Base-by-base conservation (phyloP, 2,888 invertebrate genomes). In the Barypeithes pellucidus region DNA sequence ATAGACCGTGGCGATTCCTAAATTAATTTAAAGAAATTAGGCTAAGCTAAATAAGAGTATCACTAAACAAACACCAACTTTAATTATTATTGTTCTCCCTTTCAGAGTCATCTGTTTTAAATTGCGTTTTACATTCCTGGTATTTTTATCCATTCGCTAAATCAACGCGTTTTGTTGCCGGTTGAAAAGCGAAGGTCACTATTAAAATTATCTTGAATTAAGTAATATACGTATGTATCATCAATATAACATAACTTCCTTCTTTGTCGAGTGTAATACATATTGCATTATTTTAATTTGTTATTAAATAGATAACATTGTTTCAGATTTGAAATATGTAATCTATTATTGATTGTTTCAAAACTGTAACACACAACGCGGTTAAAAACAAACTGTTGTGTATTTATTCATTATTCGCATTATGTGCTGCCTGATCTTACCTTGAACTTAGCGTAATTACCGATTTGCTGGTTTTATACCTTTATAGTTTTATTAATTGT, bases 111-210 rank as follows among this genome's bases (percentile, higher is more conserved):
- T 43, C 8, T 3, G n/a, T 14, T 43, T 14, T 16, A 45, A 45
- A 16, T 45, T 45, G 43, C 16, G 43, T 45, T 45, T 45, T 16
- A 45, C 12, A 39, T 39, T 39, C 1, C 1, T 39, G 39, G 39
- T 45, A 45, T 45, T 45, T 45, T 45, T 45, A 45, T 16, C 12
- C 43, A 45, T 45, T 45, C 16, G 16, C 16, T 45, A 45, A 39
- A 4, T 39, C 4, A n/a, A n/a, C n/a, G n/a, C n/a, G 39, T n/a
- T 39, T 39, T 45, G 43, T 45, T 45, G 43, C 43, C 7, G 4
- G 16, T 16, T 45, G 16, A 45, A 45, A 8, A 45, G 8, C 18
- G 43, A 45, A 45, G 14, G 43, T 45, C 39, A 39, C 39, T 1
- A 39, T 12, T 45, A 45, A 45, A 45, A 2, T 45, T 45, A 45